Conservation (phyloP, 2,888 invertebrate species). For the Gibbula magus region DNA sequence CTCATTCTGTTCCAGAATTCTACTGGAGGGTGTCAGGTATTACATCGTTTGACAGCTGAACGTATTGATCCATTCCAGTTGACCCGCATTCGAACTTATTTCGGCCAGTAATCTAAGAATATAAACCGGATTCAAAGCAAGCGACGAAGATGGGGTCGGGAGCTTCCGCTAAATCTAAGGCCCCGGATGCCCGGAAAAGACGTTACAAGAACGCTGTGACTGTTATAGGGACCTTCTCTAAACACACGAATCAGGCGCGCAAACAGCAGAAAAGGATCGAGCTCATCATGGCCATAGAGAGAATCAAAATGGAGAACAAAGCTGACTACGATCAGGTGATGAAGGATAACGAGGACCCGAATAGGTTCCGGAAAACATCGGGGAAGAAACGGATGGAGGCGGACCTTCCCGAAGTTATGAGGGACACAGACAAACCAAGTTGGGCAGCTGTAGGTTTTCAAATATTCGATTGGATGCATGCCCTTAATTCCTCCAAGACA, state of each 20-base stretch:
- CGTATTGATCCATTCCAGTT: too few species aligned
- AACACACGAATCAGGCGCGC: constrained; percentile 14
- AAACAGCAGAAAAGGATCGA: constrained; percentile 7
- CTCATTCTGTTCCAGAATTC: too few species aligned
- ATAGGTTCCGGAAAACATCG: neutral
- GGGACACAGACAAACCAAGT: constrained; percentile 16
- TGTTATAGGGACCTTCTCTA: neutral
- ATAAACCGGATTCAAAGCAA: too few species aligned
- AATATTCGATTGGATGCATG: neutral
- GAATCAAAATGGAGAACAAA: constrained; percentile 13
- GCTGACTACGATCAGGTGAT: neutral
- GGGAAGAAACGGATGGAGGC: neutral
- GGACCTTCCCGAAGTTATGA: neutral
- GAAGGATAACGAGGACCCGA: neutral
- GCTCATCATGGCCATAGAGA: constrained; percentile 2
- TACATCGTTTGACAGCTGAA: too few species aligned
- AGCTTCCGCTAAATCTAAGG: neutral
- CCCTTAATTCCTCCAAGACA: too few species aligned
- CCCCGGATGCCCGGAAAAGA: neutral
- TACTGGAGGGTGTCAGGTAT: too few species aligned
- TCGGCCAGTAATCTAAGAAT: too few species aligned
- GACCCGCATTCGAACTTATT: too few species aligned
- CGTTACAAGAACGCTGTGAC: constrained; percentile 16
- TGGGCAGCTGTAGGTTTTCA: constrained; percentile 16
- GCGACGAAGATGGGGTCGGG: neutral